phyloP scores from a whole-genome alignment of 2,113 vertebrate species.

The Limnothrissa miodon region DNA sequence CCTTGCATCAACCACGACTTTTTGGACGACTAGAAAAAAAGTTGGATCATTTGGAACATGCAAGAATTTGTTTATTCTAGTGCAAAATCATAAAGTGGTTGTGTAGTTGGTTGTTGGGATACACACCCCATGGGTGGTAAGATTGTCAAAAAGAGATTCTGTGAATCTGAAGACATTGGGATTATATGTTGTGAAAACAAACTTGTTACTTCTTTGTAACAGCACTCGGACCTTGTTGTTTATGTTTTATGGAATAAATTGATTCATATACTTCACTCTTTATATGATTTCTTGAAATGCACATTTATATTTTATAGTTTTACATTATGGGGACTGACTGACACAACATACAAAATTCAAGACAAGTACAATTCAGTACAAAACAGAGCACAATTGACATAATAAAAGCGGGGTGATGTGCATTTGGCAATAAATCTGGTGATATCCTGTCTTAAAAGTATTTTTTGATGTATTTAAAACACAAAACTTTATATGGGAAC shows the following conservation, averaged over 20 bases:
- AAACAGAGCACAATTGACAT: neutral
- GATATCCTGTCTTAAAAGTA: neutral
- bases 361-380: neutral
- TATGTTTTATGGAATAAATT: slow-evolving; percentile 9
- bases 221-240: neutral
- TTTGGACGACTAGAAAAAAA: neutral
- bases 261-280: slow-evolving; percentile 42
- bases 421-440: neutral
- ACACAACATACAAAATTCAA: neutral
- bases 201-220: neutral
- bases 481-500: neutral
- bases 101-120: neutral
- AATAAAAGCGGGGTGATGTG: neutral
- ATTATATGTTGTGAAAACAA: slow-evolving; percentile 17
- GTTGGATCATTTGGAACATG: neutral
- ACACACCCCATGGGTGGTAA: slow-evolving; percentile 74
- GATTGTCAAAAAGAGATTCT: slow-evolving; percentile 78
- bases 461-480: neutral
- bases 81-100: neutral
- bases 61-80: neutral
- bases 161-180: slow-evolving; percentile 48
- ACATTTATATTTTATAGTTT: neutral
- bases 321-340: neutral
- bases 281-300: slow-evolving; percentile 49
- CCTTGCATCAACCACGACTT: neutral